Percentiles rank a stretch among this genome's conserved stretches.
These are phyloP conservation scores for Pammene fasciana DNA, from an alignment of 2,888 invertebrate genomes.

Conservation along the genomic window DNA sequence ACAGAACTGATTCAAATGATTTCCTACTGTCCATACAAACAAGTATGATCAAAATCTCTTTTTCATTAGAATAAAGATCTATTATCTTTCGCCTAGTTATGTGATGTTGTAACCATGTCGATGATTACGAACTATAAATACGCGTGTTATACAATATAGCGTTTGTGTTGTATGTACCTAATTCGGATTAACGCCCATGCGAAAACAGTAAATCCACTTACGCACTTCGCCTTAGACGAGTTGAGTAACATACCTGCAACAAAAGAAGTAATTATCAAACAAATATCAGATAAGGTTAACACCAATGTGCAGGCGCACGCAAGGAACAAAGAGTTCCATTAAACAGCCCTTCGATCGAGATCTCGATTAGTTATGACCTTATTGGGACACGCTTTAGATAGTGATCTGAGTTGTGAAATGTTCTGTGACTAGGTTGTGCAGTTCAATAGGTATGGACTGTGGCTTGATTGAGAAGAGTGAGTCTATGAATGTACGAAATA, in stretches of 20 bases:
- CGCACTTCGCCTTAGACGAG: slow-evolving; percentile 52
- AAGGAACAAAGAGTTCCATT: slow-evolving; percentile 41
- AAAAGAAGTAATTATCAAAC: slow-evolving; percentile 65
- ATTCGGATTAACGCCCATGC: slow-evolving; percentile 11
- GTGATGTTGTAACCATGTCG: not conserved
- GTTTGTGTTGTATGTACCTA: slow-evolving; percentile 9
- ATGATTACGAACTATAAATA: not conserved
- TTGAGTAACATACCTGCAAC: slow-evolving; percentile 73
- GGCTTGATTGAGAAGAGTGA: not conserved
- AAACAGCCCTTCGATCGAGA: slow-evolving; percentile 39
- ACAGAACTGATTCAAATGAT: not conserved
- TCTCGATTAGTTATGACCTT: slow-evolving; percentile 39
- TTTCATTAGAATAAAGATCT: slow-evolving; percentile 8
- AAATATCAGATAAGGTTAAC: slow-evolving; percentile 57
- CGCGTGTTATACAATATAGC: slow-evolving; percentile 21
- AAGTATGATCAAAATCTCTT: not conserved
- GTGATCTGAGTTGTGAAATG: slow-evolving; percentile 35
- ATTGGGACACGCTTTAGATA: slow-evolving; percentile 32
- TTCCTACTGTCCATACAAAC: not conserved
- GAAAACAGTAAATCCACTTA: slow-evolving; percentile 46
- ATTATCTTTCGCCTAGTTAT: slow-evolving; percentile 10
- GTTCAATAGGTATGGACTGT: slow-evolving; percentile 9
- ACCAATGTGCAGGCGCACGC: slow-evolving; percentile 46
- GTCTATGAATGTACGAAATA: too few species aligned
- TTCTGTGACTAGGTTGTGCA: slow-evolving; percentile 15